Evolutionary conservation across 2,113 vertebrate genomes (phyloP).

Genomic region (Notechis scutatus): DNA sequence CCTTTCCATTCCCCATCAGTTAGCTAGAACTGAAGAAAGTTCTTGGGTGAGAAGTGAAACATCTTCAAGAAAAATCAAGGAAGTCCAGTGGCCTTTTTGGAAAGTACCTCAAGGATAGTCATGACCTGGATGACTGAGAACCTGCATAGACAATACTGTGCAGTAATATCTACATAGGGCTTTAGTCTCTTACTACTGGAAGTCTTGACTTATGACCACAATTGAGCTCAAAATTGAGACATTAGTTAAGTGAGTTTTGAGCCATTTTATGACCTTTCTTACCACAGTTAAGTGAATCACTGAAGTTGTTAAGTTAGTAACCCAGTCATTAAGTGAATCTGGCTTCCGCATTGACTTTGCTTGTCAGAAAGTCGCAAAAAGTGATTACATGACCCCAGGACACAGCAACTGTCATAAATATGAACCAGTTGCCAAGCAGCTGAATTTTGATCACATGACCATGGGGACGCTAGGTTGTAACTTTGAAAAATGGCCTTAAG

Average conservation of each 20-base stretch:
- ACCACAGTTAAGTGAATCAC: background rate
- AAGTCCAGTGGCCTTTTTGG: background rate
- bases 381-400: background rate
- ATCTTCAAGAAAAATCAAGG: background rate
- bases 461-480: background rate
- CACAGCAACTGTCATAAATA: background rate
- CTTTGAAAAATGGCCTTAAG: background rate
- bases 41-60: background rate
- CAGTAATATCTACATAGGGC: background rate
- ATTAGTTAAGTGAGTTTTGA: background rate
- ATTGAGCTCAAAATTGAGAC: background rate
- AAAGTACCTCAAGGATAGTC: background rate
- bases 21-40: background rate
- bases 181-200: background rate
- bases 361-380: background rate
- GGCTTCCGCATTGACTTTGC: background rate
- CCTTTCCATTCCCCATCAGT: background rate
- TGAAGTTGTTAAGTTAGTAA: background rate
- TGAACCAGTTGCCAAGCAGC: background rate
- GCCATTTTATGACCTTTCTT: background rate
- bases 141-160: background rate
- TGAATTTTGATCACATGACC: background rate
- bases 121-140: background rate
- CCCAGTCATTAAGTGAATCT: background rate
- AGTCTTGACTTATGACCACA: background rate